Base-by-base conservation (phyloP, 2,113 vertebrate genomes). In the Malurus alboscapulatus region DNA sequence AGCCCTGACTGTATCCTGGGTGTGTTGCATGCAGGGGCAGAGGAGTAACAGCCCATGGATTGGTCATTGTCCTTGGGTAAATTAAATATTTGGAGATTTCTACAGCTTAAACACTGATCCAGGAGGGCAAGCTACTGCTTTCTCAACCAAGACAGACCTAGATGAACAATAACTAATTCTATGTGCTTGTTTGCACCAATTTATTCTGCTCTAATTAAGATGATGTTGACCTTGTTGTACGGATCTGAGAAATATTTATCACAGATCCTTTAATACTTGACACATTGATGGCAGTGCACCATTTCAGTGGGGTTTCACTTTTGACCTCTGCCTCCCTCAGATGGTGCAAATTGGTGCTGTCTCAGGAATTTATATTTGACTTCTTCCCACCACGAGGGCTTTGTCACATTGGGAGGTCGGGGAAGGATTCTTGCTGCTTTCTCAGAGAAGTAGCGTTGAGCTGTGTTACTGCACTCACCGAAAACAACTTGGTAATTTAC, bases 401-500 rank as follows among this genome's bases (percentile, higher is more conserved):
- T 88, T 65, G 15, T 79, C 86, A 30, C 27, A 24, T 1, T 67
- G 16, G 54, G 76, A 86, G 45, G 25, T 25, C 54, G 45, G 83
- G 45, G 29, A 10, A 50, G 11, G 53, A 91, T 72, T 86, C 34
- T 58, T 79, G 29, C 62, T 91, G 61, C 38, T 79, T 86, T 75
- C 19, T 67, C 25, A 36, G 17, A 75, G 53, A 48, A 54, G 48
- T 4, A 40, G 53, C 36, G 9, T 32, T 68, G 63, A 45, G 27
- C 47, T 86, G 19, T 75, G 27, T 86, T 79, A 27, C 44, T 76
- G 62, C 34, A 16, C 34, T 72, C 19, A 12, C 26, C 63, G 58
- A 63, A 86, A 79, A 76, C 18, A 75, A 36, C n/a, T 36, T 45
- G 32, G 44, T 93, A 88, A 84, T 91, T 88, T 91, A 58, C 72